Evolutionary conservation across 2,113 vertebrate species (phyloP).

Genomic region (Melanerpes formicivorus): DNA sequence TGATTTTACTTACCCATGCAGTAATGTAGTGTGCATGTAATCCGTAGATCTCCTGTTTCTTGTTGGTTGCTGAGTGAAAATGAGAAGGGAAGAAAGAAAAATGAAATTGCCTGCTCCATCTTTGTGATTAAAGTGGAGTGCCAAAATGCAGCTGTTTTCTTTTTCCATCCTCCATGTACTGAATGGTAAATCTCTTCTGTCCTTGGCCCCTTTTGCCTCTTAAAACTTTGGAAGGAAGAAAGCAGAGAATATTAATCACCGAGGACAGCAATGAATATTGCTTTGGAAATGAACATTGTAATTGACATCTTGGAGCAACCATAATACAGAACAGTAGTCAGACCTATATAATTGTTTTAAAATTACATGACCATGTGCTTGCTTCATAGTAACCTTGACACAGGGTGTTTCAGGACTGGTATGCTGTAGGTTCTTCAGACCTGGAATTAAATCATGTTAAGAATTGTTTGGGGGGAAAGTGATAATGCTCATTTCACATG

Average conservation of each 20-base stretch:
- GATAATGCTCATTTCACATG: neutral
- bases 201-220: rapidly evolving
- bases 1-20: neutral
- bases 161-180: neutral
- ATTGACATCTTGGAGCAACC: neutral
- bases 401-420: neutral
- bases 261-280: neutral
- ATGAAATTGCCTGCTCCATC: neutral
- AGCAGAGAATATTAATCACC: neutral
- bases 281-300: neutral
- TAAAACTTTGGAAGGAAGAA: neutral
- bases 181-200: neutral
- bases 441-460: neutral
- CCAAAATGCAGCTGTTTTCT: neutral
- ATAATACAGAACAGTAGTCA: neutral
- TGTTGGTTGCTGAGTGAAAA: neutral
- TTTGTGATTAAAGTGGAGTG: neutral
- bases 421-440: neutral
- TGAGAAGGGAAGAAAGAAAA: neutral
- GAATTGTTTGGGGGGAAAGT: neutral
- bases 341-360: neutral
- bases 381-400: neutral
- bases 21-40: neutral
- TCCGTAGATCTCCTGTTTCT: neutral
- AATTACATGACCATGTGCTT: neutral